These are phyloP conservation scores for Laothoe populi DNA, from an alignment of 2,888 invertebrate species.

Conservation along the genomic window DNA sequence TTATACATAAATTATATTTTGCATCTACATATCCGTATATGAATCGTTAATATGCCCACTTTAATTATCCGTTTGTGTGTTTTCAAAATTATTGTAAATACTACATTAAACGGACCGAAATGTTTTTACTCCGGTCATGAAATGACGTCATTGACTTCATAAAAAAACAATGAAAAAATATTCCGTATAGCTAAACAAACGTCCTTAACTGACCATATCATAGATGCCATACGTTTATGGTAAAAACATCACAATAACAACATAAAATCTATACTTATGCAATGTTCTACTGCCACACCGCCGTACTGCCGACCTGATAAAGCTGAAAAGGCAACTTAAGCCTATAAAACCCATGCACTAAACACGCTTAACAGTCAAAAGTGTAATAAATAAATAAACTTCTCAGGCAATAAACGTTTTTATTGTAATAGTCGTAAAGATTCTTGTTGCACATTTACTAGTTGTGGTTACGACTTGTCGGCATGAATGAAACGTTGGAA, in stretches of 20 bases:
- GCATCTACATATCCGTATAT: neutral
- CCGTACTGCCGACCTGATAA: slow-evolving; percentile 83
- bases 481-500: slow-evolving; percentile 77
- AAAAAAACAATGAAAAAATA: slow-evolving; percentile 68
- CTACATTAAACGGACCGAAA: slow-evolving; percentile 8
- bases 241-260: slow-evolving; percentile 83
- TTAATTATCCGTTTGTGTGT: slow-evolving; percentile 10
- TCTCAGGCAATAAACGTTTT: slow-evolving; percentile 80
- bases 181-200: slow-evolving; percentile 68
- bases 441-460: slow-evolving; percentile 77
- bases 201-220: slow-evolving; percentile 74
- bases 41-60: neutral
- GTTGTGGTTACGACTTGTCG: slow-evolving; percentile 73
- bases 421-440: slow-evolving; percentile 78
- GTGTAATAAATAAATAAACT: slow-evolving; percentile 79
- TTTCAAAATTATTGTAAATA: slow-evolving; percentile 10
- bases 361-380: slow-evolving; percentile 77
- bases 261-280: slow-evolving; percentile 84
- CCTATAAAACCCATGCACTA: slow-evolving; percentile 85
- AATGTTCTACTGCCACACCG: slow-evolving; percentile 83
- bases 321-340: slow-evolving; percentile 85
- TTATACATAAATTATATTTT: neutral
- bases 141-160: slow-evolving; percentile 53
- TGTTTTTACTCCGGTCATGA: slow-evolving; percentile 21
- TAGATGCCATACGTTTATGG: slow-evolving; percentile 79